Conservation (phyloP, 2,888 invertebrate species). For the Philereme vetulata region DNA sequence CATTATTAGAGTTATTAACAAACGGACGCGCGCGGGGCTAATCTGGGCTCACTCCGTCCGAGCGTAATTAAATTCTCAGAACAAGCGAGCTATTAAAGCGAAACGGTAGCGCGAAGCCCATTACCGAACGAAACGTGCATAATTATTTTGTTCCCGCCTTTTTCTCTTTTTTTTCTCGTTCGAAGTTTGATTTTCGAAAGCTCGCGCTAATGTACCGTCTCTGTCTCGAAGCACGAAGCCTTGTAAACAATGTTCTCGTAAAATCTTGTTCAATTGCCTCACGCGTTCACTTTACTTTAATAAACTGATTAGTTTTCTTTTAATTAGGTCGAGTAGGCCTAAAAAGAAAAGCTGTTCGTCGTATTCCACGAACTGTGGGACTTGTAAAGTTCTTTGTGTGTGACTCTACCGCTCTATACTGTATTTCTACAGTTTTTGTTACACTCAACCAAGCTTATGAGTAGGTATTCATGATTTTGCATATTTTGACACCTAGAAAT, state of each 20-base stretch:
- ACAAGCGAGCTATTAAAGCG: slow-evolving; percentile 81
- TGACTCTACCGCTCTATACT: neutral
- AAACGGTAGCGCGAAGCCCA: slow-evolving; percentile 82
- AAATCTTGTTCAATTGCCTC: slow-evolving; percentile 77
- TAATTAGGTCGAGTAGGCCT: slow-evolving; percentile 40
- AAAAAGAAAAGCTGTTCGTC: neutral
- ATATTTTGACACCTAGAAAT: no score
- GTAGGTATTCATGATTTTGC: no score
- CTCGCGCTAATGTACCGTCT: slow-evolving; percentile 75
- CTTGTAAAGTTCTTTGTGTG: neutral
- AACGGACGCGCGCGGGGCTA: slow-evolving; percentile 75
- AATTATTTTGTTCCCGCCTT: slow-evolving; percentile 83
- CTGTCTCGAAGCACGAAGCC: slow-evolving; percentile 73
- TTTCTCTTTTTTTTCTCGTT: slow-evolving; percentile 65
- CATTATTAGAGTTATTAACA: slow-evolving; percentile 81
- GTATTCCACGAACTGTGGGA: neutral
- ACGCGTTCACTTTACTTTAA: slow-evolving; percentile 57
- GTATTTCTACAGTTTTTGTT: neutral
- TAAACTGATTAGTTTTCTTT: slow-evolving; percentile 66
- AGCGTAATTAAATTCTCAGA: slow-evolving; percentile 82
- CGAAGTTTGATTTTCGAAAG: slow-evolving; percentile 76
- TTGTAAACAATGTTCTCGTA: slow-evolving; percentile 81
- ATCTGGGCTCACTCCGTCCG: slow-evolving; percentile 73
- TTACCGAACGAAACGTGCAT: slow-evolving; percentile 82
- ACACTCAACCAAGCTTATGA: no score